Conservation (phyloP, 2,888 invertebrate genomes). For the Pedicia rivosa region DNA sequence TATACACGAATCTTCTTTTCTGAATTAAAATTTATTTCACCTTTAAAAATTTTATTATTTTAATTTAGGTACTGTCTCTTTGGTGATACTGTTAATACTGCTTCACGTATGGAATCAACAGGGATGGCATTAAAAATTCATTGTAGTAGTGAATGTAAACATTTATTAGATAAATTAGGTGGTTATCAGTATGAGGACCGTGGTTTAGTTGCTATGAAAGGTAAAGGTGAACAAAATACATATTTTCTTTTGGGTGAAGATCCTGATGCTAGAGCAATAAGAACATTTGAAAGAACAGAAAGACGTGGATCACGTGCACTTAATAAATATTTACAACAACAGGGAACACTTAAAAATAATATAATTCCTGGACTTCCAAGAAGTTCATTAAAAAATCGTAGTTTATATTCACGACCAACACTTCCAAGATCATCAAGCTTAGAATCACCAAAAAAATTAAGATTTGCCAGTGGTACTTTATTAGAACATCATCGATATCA, state of each 20-base stretch:
- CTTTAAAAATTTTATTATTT: no score
- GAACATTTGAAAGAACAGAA: slow-evolving; percentile 36
- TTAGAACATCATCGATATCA: slow-evolving; percentile 33
- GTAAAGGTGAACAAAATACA: slow-evolving; percentile 67
- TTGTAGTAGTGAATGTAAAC: slow-evolving; percentile 58
- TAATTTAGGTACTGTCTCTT: slow-evolving; percentile 81
- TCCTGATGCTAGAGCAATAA: slow-evolving; percentile 36
- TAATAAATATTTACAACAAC: slow-evolving; percentile 22
- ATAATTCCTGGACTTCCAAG: slow-evolving; percentile 31
- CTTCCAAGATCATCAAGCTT: slow-evolving; percentile 57
- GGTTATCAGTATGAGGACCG: slow-evolving; percentile 59
- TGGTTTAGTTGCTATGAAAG: slow-evolving; percentile 65
- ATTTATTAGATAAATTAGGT: slow-evolving; percentile 49
- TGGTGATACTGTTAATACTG: slow-evolving; percentile 86
- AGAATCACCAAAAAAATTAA: slow-evolving; percentile 67
- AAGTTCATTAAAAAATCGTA: slow-evolving; percentile 55
- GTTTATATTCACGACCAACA: slow-evolving; percentile 35
- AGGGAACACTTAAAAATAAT: slow-evolving; percentile 23
- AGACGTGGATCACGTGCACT: slow-evolving; percentile 30
- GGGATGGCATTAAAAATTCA: slow-evolving; percentile 72
- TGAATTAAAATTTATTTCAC: no score
- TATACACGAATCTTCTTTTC: no score
- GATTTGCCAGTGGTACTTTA: slow-evolving; percentile 58
- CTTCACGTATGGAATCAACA: slow-evolving; percentile 74
- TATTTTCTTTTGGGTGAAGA: slow-evolving; percentile 74